A percentile compares a stretch with the other conserved stretches of the same genome.
Evolutionary conservation across 2,113 vertebrate genomes (phyloP).

Genomic region (Apodemus speciosus): DNA sequence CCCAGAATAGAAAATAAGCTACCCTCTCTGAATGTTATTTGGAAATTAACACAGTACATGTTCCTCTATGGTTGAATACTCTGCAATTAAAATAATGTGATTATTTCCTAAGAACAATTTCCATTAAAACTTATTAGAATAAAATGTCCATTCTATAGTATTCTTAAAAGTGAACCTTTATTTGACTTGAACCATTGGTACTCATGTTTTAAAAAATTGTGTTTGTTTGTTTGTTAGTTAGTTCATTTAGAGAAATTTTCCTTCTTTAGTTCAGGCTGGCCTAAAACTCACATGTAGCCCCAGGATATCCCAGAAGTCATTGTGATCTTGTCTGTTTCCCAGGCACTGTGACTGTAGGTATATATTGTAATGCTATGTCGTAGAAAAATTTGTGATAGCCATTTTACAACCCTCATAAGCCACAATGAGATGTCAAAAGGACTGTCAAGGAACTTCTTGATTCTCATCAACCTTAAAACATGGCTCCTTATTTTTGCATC

Average conservation of each 20-base stretch:
- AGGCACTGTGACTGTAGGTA: not conserved
- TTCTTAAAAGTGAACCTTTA: not conserved
- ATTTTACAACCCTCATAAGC: not conserved
- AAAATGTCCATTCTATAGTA: not conserved
- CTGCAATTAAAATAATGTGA: slow-evolving; percentile 14
- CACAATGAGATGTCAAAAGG: not conserved
- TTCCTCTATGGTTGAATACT: not conserved
- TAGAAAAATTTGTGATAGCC: not conserved
- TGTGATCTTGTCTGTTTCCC: not conserved
- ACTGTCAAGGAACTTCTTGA: not conserved
- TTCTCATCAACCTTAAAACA: not conserved
- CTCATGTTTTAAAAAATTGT: not conserved
- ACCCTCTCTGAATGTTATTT: not conserved
- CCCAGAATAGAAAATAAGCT: slow-evolving; percentile 10
- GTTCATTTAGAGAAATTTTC: not conserved
- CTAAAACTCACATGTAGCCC: not conserved
- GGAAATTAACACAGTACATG: not conserved
- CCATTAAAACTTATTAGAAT: not conserved
- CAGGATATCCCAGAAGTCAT: not conserved
- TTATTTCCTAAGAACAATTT: slow-evolving; percentile 18
- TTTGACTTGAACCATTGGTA: not conserved
- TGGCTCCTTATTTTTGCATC: not conserved
- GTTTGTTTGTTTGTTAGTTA: not conserved
- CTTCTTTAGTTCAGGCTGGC: not conserved
- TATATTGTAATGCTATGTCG: not conserved